A percentile compares a stretch with the other conserved stretches of the same genome.
These are phyloP conservation scores for Megalopta genalis DNA, from an alignment of 1,140 invertebrate species.

Conservation along the genomic window DNA sequence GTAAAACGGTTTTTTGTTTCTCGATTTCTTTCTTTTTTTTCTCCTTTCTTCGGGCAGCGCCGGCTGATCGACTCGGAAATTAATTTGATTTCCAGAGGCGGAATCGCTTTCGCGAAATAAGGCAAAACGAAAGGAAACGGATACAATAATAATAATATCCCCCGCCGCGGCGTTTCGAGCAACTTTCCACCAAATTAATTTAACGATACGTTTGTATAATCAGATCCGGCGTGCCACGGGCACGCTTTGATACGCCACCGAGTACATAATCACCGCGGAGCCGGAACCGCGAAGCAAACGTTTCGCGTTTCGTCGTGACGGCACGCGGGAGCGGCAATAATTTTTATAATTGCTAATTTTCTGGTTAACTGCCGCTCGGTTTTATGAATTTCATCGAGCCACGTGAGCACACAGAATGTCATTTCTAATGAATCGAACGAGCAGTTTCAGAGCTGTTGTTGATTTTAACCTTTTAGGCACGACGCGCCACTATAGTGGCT, in stretches of 20 bases:
- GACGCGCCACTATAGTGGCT: too few relatives aligned
- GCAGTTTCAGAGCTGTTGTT: too few relatives aligned
- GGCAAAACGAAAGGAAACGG: not conserved
- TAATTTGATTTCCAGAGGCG: slow-evolving; percentile 15
- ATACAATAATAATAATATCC: not conserved
- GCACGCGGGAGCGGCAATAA: slow-evolving; percentile 6
- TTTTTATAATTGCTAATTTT: slow-evolving; percentile 24
- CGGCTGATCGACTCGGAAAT: slow-evolving; percentile 18
- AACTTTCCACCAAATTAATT: slow-evolving; percentile 25
- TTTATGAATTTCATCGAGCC: not conserved
- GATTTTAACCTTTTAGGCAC: too few relatives aligned
- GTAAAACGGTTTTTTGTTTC: not conserved
- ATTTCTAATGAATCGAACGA: not conserved
- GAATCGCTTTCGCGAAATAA: not conserved
- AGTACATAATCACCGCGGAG: slow-evolving; percentile 2
- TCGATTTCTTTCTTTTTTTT: too few relatives aligned
- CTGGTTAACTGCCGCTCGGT: not conserved
- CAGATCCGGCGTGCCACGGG: not conserved
- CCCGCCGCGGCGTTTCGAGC: not conserved
- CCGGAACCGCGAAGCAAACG: not conserved
- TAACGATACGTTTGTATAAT: slow-evolving; percentile 23
- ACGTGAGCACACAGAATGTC: not conserved
- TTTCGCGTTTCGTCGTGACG: not conserved
- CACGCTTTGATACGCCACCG: not conserved
- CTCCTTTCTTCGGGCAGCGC: not conserved